Evolutionary conservation across 1,140 invertebrate genomes (phyloP), one percentile per base, ranked within the genome.

Genomic region (Phymorhynchus buccinoides): DNA sequence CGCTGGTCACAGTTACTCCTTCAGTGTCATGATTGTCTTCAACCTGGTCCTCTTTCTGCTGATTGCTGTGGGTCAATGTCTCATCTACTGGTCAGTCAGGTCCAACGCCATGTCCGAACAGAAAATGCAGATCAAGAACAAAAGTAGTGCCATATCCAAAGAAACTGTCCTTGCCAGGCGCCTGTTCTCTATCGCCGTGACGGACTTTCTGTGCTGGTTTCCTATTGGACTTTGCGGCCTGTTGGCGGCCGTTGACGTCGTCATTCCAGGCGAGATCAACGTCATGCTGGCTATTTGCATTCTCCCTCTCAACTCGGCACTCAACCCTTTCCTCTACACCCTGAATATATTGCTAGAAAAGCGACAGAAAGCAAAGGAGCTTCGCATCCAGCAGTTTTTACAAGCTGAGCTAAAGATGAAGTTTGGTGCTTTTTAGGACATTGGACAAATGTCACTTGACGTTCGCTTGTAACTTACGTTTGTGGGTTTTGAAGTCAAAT

Each of bases 291-390:
- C 87, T 3, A 87, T 89, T 3, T 88, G 88, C 44, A 80, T 88
- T 39, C 56, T 88, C 18, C 88, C 89, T 1, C 75, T 86, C 4
- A 89, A 89, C 42, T 87, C 86, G 2, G 88, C 89, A 3, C 41
- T 89, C 30, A 89, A 88, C 37, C 89, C 89, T 0, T 84, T 89
- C 32, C 77, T 89, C 6, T 89, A 89, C 68, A 88, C 62, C 18
- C 4, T 66, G 1, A 66, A 30, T n/a, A 30, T 66, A 22, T 27
- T 66, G 14, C 27, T 7, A 7, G 62, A 66, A 30, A 66, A 30
- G n/a, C 18, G 62, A n/a, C 18, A 30, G 62, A n/a, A 30, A 30
- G n/a, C 62, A 22, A 66, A 30, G 7, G 62, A 66, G 0, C 22
- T n/a, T 7, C 62, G 62, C 6, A 4, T 66, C 27, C 16, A 30